Percentiles rank a stretch among this genome's conserved stretches.
These are phyloP conservation scores for Rhinoderma darwinii DNA, from an alignment of 2,113 vertebrate genomes.

Conservation along the genomic window DNA sequence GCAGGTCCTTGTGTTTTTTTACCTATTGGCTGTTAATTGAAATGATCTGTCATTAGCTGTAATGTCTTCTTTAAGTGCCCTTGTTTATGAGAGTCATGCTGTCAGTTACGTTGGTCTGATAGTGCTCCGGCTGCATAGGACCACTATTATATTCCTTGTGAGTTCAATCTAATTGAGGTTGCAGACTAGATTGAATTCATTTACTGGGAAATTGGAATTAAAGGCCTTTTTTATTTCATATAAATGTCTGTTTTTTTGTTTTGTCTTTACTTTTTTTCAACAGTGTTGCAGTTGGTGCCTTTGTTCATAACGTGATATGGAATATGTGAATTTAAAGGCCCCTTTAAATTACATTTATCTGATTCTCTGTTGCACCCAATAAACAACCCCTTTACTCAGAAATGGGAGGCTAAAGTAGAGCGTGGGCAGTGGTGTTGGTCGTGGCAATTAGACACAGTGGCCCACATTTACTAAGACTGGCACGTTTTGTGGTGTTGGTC, in stretches of 20 bases:
- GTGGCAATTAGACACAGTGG: no score
- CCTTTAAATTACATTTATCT: no score
- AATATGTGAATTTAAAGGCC: no score
- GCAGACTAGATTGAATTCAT: not conserved
- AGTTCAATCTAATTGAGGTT: not conserved
- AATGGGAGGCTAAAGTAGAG: no score
- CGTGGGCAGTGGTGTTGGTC: no score
- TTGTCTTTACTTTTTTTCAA: not conserved
- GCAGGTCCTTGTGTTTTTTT: slow-evolving; percentile 15
- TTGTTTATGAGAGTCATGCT: slow-evolving; percentile 8
- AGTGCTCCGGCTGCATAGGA: not conserved
- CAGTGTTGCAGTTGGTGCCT: not conserved
- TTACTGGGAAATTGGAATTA: slow-evolving; percentile 1
- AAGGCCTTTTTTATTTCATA: not conserved
- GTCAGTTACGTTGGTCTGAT: not conserved
- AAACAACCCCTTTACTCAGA: no score
- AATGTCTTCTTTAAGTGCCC: slow-evolving; percentile 21
- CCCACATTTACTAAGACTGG: no score
- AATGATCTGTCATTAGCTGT: slow-evolving; percentile 16
- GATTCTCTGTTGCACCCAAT: no score
- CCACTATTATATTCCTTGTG: not conserved
- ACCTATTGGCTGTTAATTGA: not conserved
- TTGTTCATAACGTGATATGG: not conserved
- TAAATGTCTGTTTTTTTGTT: not conserved
- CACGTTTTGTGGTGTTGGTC: no score